phyloP scores from a whole-genome alignment of 2,888 invertebrate genomes.

The Epinotia brunnichana region DNA sequence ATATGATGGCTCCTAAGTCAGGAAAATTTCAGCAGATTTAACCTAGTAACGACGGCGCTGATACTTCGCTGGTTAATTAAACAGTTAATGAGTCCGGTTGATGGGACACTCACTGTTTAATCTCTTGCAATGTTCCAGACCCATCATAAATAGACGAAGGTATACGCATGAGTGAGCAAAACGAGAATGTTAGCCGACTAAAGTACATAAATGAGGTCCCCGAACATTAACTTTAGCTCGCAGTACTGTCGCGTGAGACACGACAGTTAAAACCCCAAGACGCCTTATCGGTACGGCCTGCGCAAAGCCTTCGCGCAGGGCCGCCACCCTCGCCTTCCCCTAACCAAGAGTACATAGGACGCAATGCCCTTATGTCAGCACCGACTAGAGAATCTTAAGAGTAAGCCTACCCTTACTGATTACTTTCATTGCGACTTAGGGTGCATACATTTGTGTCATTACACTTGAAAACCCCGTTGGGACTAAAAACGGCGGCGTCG shows the following conservation, averaged over 20 bases:
- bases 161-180: background rate
- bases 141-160: background rate
- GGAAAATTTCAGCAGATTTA: background rate
- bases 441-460: constrained; percentile 8
- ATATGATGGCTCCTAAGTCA: background rate
- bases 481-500: background rate
- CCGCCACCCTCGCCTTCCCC: constrained; percentile 17
- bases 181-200: background rate
- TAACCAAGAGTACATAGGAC: constrained; percentile 26
- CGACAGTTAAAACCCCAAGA: background rate
- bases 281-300: background rate
- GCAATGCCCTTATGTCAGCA: constrained; percentile 8
- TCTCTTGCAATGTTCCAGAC: background rate
- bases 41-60: no score
- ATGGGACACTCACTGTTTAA: background rate
- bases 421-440: constrained; percentile 19
- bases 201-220: background rate
- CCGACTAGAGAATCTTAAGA: background rate
- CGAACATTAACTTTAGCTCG: background rate
- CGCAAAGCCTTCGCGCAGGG: constrained; percentile 14
- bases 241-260: constrained; percentile 5
- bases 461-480: background rate
- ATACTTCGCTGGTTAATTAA: background rate
- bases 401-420: constrained; percentile 7
- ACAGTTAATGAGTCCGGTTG: background rate